phyloP scores from a whole-genome alignment of 2,888 invertebrate species.

The Drosophila peninsularis region DNA sequence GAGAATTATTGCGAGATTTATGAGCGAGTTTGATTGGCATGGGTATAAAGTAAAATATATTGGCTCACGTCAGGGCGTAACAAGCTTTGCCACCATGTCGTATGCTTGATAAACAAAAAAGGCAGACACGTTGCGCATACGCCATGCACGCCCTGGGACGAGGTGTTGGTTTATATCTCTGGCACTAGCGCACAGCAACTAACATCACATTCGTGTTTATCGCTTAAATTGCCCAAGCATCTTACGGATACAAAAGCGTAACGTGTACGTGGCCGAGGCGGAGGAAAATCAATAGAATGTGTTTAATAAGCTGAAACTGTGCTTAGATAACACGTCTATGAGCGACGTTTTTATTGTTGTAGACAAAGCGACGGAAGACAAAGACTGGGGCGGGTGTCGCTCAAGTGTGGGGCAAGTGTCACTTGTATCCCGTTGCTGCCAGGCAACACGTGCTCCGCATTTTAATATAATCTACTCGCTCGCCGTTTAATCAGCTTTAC shows the following conservation, averaged over 20 bases:
- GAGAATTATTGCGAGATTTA: slow-evolving; percentile 49
- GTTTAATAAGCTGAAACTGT: slow-evolving; percentile 69
- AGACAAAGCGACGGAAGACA: slow-evolving; percentile 1
- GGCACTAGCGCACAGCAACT: slow-evolving; percentile 37
- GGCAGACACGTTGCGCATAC: slow-evolving; percentile 38
- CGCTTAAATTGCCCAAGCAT: slow-evolving; percentile 63
- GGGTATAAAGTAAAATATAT: slow-evolving; percentile 46
- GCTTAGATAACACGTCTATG: slow-evolving; percentile 59
- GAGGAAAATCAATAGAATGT: slow-evolving; percentile 63
- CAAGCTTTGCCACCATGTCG: slow-evolving; percentile 44
- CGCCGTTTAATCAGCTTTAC: slow-evolving; percentile 53
- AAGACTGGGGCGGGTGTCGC: not conserved
- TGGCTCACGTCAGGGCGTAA: slow-evolving; percentile 53
- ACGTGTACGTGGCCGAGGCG: slow-evolving; percentile 29
- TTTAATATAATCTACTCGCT: slow-evolving; percentile 53
- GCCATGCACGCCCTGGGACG: slow-evolving; percentile 18
- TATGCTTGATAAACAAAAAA: slow-evolving; percentile 41
- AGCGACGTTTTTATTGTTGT: slow-evolving; percentile 48
- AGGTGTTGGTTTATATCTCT: slow-evolving; percentile 4
- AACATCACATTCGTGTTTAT: slow-evolving; percentile 63
- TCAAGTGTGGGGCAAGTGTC: slow-evolving; percentile 15
- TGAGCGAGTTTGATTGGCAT: slow-evolving; percentile 51
- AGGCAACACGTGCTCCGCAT: slow-evolving; percentile 58
- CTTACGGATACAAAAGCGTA: slow-evolving; percentile 50
- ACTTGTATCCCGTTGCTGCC: slow-evolving; percentile 42